Conservation (phyloP, 2,113 vertebrate genomes). For the Eclectus roratus region DNA sequence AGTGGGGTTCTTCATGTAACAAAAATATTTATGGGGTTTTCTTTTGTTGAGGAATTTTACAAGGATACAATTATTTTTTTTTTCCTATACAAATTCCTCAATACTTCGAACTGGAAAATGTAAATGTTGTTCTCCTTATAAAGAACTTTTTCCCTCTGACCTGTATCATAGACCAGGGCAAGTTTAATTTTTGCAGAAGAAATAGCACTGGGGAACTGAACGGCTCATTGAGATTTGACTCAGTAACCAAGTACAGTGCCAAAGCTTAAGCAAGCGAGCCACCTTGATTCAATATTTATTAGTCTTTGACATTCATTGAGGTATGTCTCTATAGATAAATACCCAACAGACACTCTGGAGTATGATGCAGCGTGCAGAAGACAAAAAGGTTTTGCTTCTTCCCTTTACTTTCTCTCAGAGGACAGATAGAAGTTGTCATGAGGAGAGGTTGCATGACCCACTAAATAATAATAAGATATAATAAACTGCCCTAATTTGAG, state of each 20-base stretch:
- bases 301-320: not conserved
- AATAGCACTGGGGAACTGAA: not conserved
- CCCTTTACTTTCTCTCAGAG: not conserved
- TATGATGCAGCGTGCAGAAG: not conserved
- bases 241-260: not conserved
- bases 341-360: not conserved
- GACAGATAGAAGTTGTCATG: not conserved
- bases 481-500: not conserved
- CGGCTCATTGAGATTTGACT: not conserved
- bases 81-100: not conserved
- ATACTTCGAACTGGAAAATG: not conserved
- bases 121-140: not conserved
- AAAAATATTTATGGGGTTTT: not conserved
- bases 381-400: not conserved
- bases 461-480: not conserved
- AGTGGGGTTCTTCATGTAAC: not conserved
- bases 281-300: constrained; percentile 28
- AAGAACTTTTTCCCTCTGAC: not conserved
- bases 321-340: not conserved
- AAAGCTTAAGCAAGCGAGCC: constrained; percentile 17
- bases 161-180: not conserved
- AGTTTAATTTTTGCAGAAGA: not conserved
- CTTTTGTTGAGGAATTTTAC: not conserved
- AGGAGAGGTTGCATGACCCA: not conserved
- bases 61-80: not conserved